Evolutionary conservation across 2,113 vertebrate species (phyloP).

Genomic region (Phycodurus eques): DNA sequence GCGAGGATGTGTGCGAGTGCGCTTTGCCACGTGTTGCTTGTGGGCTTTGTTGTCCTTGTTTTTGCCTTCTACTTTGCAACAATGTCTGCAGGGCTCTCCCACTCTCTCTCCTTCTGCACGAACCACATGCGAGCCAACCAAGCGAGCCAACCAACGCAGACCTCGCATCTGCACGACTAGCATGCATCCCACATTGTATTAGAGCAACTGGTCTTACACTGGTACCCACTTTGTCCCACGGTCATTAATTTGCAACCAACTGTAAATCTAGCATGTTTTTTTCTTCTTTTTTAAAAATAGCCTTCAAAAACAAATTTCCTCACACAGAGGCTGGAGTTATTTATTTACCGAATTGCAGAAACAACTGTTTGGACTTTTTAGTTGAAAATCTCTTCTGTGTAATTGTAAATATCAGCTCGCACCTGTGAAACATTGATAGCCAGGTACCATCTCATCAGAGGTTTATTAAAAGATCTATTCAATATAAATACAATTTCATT

Average conservation of each 20-base stretch:
- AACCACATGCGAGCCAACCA: not conserved
- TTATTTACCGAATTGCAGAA: too few relatives aligned
- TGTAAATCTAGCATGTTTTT: not conserved
- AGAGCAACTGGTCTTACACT: not conserved
- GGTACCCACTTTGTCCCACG: not conserved
- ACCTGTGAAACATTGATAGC: too few relatives aligned
- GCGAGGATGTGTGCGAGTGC: not conserved
- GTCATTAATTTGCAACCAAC: not conserved
- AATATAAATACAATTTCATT: too few relatives aligned
- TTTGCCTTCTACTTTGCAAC: constrained; percentile 4
- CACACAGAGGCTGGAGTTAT: too few relatives aligned
- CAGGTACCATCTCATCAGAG: too few relatives aligned
- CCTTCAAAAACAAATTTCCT: too few relatives aligned
- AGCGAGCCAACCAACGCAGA: not conserved
- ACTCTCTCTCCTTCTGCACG: constrained; percentile 2
- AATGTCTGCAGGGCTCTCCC: constrained; percentile 7
- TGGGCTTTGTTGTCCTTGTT: constrained; percentile 7
- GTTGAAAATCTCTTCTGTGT: too few relatives aligned
- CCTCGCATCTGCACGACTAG: not conserved
- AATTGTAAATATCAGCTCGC: too few relatives aligned
- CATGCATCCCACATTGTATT: not conserved
- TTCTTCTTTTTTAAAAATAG: not conserved
- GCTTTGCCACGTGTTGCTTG: constrained; percentile 21
- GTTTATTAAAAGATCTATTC: too few relatives aligned
- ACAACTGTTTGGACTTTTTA: too few relatives aligned